Percentiles rank a stretch among this genome's conserved stretches.
These are phyloP conservation scores for Leucoraja erinaceus DNA, from an alignment of 2,113 vertebrate genomes.

Conservation along the genomic window DNA sequence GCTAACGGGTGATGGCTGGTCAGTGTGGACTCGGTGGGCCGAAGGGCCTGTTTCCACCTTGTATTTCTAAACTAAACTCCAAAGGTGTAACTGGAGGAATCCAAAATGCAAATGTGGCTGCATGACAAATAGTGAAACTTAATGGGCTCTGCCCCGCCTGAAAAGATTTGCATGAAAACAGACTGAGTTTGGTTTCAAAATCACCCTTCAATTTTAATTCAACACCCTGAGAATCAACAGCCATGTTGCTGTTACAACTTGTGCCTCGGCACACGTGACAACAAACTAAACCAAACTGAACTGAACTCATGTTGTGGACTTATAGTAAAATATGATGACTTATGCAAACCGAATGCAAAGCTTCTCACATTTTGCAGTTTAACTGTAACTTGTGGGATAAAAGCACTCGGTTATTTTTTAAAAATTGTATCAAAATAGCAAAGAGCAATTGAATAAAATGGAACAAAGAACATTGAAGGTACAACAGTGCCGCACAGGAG, in stretches of 20 bases:
- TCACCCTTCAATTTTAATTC: background rate
- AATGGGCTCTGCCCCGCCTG: background rate
- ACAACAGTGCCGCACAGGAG: too few relatives aligned
- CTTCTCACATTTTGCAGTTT: conserved; percentile 5
- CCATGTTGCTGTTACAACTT: background rate
- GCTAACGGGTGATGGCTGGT: too few relatives aligned
- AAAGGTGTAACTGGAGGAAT: background rate
- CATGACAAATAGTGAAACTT: conserved; percentile 25
- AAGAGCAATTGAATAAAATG: background rate
- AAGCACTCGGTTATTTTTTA: background rate
- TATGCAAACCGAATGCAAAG: conserved; percentile 22
- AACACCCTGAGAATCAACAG: background rate
- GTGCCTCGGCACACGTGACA: background rate
- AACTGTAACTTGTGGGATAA: background rate
- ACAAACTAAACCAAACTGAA: too few relatives aligned
- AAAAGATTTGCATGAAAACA: conserved; percentile 1
- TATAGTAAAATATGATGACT: background rate
- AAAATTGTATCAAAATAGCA: background rate
- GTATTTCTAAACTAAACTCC: background rate
- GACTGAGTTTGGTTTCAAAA: background rate
- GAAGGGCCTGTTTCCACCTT: too few relatives aligned
- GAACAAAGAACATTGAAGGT: too few relatives aligned
- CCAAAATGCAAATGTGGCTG: background rate
- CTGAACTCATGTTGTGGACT: background rate
- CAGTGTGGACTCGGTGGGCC: too few relatives aligned